Conservation (phyloP, 2,113 vertebrate genomes). For the Pithys albifrons region DNA sequence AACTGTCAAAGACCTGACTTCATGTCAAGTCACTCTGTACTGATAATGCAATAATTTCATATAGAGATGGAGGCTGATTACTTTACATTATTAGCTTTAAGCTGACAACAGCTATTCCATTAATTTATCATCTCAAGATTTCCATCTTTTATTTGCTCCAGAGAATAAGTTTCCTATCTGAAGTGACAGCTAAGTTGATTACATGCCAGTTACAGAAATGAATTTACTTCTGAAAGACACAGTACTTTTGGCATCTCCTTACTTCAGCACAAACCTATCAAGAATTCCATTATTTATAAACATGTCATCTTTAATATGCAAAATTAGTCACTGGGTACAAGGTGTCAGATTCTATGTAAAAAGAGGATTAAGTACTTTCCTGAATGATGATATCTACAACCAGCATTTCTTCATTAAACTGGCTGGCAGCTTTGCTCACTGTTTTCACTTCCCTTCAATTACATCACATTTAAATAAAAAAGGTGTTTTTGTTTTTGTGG, state of each 20-base stretch:
- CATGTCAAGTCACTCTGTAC: constrained; percentile 63
- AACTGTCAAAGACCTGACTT: constrained; percentile 66
- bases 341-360: constrained; percentile 68
- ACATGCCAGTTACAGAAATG: constrained; percentile 81
- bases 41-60: constrained; percentile 77
- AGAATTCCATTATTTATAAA: constrained; percentile 81
- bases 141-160: constrained; percentile 77
- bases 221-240: constrained; percentile 74
- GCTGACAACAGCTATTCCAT: constrained; percentile 77
- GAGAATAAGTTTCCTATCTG: constrained; percentile 76
- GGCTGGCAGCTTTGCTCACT: background rate
- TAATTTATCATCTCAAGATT: constrained; percentile 79
- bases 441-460: background rate
- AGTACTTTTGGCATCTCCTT: constrained; percentile 70
- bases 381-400: constrained; percentile 38
- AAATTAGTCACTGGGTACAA: constrained; percentile 72
- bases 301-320: constrained; percentile 75
- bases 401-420: constrained; percentile 5
- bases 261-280: constrained; percentile 70
- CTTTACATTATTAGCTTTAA: constrained; percentile 79
- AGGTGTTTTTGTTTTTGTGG: background rate
- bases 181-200: constrained; percentile 81
- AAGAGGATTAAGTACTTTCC: constrained; percentile 58
- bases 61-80: constrained; percentile 77
- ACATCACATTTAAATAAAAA: background rate